phyloP scores from a whole-genome alignment of 2,113 vertebrate species.

The Paralichthys olivaceus region DNA sequence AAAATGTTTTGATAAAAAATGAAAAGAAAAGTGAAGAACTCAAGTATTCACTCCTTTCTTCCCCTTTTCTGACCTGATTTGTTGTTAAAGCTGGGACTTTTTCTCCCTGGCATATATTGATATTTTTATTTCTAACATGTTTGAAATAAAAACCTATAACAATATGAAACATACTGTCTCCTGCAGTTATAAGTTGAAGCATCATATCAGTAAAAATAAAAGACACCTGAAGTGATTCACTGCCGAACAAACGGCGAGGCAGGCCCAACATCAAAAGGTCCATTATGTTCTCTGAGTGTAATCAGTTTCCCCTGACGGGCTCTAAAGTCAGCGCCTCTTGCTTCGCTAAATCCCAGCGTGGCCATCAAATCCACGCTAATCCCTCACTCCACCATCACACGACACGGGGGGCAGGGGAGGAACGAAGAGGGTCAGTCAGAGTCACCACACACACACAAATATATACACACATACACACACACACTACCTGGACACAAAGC shows the following conservation, averaged over 20 bases:
- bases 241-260: background rate
- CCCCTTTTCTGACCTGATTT: too few relatives aligned
- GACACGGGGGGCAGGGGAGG: background rate
- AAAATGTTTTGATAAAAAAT: too few relatives aligned
- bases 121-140: too few relatives aligned
- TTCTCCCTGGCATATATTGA: too few relatives aligned
- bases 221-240: slow-evolving; percentile 10
- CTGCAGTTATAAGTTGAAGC: background rate
- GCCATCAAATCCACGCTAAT: slow-evolving; percentile 80
- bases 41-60: too few relatives aligned
- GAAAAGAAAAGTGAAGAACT: too few relatives aligned
- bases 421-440: slow-evolving; percentile 25
- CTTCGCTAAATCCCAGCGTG: slow-evolving; percentile 63
- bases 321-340: slow-evolving; percentile 58
- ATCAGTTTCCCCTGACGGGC: slow-evolving; percentile 62
- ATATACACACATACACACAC: slow-evolving; percentile 31
- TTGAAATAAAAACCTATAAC: background rate
- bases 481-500: slow-evolving; percentile 36
- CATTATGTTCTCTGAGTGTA: slow-evolving; percentile 54
- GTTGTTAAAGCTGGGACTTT: too few relatives aligned
- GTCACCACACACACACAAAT: slow-evolving; percentile 16
- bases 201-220: background rate
- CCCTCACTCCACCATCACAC: slow-evolving; percentile 53
- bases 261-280: slow-evolving; percentile 21
- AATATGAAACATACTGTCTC: background rate